Percentiles rank a stretch among this genome's conserved stretches.
These are phyloP conservation scores for Pedionomus torquatus DNA, from an alignment of 2,113 vertebrate species.

Conservation along the genomic window DNA sequence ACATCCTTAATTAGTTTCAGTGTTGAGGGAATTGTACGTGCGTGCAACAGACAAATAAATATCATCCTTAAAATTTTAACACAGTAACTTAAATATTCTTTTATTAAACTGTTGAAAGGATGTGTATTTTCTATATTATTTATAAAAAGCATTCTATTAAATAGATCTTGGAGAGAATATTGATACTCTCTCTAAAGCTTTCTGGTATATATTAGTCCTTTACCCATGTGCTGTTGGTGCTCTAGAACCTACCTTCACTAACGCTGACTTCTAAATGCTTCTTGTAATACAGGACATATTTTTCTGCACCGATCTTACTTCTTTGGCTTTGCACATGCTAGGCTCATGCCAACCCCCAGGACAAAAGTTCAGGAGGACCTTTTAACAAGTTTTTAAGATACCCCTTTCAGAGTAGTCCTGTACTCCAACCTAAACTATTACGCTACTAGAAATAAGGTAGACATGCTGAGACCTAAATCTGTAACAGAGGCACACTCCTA, in stretches of 20 bases:
- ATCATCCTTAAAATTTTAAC: background rate
- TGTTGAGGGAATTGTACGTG: background rate
- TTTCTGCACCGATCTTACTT: background rate
- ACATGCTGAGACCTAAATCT: fast-evolving
- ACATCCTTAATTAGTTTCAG: background rate
- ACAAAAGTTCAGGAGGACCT: background rate
- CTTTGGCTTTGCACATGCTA: background rate
- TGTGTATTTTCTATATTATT: background rate
- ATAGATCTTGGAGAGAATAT: background rate
- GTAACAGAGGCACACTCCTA: background rate
- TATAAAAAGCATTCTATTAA: background rate
- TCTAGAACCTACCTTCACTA: background rate
- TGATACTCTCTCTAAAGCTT: background rate
- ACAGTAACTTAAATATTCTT: background rate
- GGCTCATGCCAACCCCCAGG: background rate
- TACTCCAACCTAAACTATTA: background rate
- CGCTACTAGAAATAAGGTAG: background rate
- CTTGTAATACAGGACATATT: background rate
- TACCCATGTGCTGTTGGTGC: background rate
- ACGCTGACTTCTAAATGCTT: background rate
- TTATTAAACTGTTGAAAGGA: fast-evolving
- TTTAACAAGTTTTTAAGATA: background rate
- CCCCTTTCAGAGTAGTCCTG: background rate
- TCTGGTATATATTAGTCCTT: background rate
- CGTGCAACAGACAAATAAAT: background rate